phyloP scores from a whole-genome alignment of 2,888 invertebrate genomes.

The Euplexia lucipara region DNA sequence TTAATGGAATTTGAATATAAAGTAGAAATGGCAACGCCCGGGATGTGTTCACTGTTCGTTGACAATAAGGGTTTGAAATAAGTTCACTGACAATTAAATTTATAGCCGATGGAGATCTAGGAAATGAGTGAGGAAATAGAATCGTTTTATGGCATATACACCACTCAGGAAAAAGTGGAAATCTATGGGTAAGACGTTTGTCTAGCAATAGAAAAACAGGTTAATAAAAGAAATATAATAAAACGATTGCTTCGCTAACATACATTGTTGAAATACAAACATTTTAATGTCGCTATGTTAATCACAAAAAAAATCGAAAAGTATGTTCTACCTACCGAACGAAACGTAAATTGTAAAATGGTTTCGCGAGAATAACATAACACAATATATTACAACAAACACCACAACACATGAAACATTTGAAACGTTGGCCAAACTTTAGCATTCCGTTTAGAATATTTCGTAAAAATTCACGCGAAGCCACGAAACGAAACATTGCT shows the following conservation, averaged over 20 bases:
- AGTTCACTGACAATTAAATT: slow-evolving; percentile 7
- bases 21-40: neutral
- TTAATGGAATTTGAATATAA: slow-evolving; percentile 33
- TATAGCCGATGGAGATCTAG: too few relatives aligned
- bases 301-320: slow-evolving; percentile 28
- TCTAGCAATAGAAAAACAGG: too few relatives aligned
- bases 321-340: neutral
- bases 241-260: neutral
- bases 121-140: too few relatives aligned
- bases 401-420: slow-evolving; percentile 53
- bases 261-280: slow-evolving; percentile 3
- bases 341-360: slow-evolving; percentile 37
- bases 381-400: slow-evolving; percentile 30
- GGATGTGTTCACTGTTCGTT: neutral
- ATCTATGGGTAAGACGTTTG: too few relatives aligned
- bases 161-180: too few relatives aligned
- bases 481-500: slow-evolving; percentile 32
- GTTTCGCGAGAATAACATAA: slow-evolving; percentile 8
- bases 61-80: neutral
- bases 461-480: slow-evolving; percentile 49
- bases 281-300: slow-evolving; percentile 12
- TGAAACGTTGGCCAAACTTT: slow-evolving; percentile 43
- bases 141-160: too few relatives aligned
- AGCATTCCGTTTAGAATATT: slow-evolving; percentile 53
- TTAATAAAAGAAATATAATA: neutral